phyloP scores from a whole-genome alignment of 2,113 vertebrate genomes.

The Grantiella picta region DNA sequence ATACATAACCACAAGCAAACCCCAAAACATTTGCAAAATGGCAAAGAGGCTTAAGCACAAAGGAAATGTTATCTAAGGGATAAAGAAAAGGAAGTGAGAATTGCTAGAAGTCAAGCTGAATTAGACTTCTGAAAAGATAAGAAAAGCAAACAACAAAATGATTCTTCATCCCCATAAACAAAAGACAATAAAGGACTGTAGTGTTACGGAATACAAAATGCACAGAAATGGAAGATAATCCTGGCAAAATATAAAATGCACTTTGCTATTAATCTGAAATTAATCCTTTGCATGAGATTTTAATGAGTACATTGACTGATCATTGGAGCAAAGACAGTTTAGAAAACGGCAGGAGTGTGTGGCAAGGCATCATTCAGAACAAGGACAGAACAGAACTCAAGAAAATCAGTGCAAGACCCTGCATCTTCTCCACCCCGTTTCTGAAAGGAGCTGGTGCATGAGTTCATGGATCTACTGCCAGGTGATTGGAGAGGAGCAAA shows the following conservation, averaged over 20 bases:
- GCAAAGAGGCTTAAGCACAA: constrained; percentile 4
- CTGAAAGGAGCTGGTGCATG: not conserved
- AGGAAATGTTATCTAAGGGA: not conserved
- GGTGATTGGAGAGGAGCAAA: not conserved
- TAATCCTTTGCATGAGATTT: not conserved
- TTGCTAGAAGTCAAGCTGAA: not conserved
- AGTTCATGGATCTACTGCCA: not conserved
- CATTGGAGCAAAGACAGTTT: not conserved
- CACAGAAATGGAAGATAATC: not conserved
- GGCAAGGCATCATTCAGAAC: not conserved
- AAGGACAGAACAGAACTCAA: not conserved
- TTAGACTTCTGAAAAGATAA: not conserved
- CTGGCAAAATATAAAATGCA: not conserved
- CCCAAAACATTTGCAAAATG: constrained; percentile 9
- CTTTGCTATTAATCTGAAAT: not conserved
- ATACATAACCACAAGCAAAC: constrained; percentile 12
- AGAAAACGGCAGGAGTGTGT: not conserved
- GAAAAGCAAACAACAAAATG: not conserved
- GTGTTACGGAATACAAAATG: not conserved
- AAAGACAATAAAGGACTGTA: not conserved
- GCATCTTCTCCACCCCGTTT: not conserved
- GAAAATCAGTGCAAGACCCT: not conserved
- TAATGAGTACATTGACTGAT: not conserved
- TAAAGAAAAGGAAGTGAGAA: constrained; percentile 20
- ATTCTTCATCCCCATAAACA: not conserved